phyloP scores from a whole-genome alignment of 1,140 invertebrate genomes.

The Megalonaias nervosa region DNA sequence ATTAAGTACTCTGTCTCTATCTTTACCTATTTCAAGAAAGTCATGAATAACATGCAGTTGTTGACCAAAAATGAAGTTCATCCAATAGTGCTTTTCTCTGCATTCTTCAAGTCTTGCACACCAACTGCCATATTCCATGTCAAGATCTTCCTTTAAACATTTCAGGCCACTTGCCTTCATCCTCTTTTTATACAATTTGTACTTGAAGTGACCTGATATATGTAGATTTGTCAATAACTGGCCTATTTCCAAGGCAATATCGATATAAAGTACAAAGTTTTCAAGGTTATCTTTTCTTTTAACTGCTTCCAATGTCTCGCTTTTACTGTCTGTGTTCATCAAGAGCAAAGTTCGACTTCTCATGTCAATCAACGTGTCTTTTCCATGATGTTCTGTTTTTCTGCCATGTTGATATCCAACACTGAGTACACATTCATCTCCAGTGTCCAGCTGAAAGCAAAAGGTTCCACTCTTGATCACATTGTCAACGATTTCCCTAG shows the following conservation, averaged over 20 bases:
- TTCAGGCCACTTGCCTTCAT: not conserved
- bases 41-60: constrained; percentile 2
- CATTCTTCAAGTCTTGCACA: not conserved
- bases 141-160: not conserved
- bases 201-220: constrained; percentile 28
- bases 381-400: not conserved
- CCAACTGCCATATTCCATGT: not conserved
- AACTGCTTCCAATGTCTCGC: too few relatives aligned
- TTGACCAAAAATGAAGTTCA: constrained; percentile 21
- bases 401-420: not conserved
- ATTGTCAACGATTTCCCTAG: constrained; percentile 34
- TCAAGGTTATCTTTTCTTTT: not conserved
- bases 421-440: too few relatives aligned
- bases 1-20: not conserved
- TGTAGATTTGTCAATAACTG: constrained; percentile 3
- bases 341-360: constrained; percentile 22
- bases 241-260: constrained; percentile 15
- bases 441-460: not conserved
- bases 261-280: constrained; percentile 20
- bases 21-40: not conserved
- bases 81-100: constrained; percentile 19
- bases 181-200: not conserved
- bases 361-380: constrained; percentile 20
- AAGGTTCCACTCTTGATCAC: constrained; percentile 6
- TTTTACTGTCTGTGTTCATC: too few relatives aligned